phyloP scores from a whole-genome alignment of 2,888 invertebrate species.

The Baronia brevicornis region DNA sequence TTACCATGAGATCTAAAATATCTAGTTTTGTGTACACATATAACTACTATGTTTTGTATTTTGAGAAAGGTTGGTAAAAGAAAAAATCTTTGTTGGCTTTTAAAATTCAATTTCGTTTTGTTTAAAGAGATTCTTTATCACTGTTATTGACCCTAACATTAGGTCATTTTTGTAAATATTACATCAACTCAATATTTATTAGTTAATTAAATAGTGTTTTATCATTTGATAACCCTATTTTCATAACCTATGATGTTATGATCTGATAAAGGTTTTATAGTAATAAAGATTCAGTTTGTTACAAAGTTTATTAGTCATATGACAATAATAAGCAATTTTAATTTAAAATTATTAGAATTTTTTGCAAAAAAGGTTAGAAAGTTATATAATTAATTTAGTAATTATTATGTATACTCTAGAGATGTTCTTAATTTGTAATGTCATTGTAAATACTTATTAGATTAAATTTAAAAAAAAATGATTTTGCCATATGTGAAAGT shows the following conservation, averaged over 20 bases:
- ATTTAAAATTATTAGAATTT: too few species aligned
- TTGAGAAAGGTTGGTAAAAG: constrained; percentile 52
- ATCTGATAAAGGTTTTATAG: constrained; percentile 11
- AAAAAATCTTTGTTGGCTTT: constrained; percentile 19
- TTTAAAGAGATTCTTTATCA: constrained; percentile 10
- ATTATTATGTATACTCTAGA: neutral
- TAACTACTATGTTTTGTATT: constrained; percentile 55
- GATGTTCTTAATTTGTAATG: constrained; percentile 1
- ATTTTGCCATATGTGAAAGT: too few species aligned
- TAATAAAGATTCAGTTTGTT: constrained; percentile 7
- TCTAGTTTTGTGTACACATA: constrained; percentile 28
- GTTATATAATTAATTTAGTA: too few species aligned
- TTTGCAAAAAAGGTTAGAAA: too few species aligned
- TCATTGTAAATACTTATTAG: constrained; percentile 3
- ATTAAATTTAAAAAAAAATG: constrained; percentile 2
- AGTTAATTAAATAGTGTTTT: constrained; percentile 17
- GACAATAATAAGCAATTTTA: too few species aligned
- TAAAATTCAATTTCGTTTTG: constrained; percentile 13
- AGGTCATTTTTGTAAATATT: constrained; percentile 17
- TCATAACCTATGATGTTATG: constrained; percentile 31
- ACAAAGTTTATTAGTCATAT: neutral
- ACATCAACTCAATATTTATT: constrained; percentile 25
- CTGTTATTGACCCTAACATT: too few species aligned
- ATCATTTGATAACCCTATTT: constrained; percentile 35
- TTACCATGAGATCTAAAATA: constrained; percentile 28